These are phyloP conservation scores for Neoarius graeffei DNA, from an alignment of 2,113 vertebrate genomes.

Conservation along the genomic window DNA sequence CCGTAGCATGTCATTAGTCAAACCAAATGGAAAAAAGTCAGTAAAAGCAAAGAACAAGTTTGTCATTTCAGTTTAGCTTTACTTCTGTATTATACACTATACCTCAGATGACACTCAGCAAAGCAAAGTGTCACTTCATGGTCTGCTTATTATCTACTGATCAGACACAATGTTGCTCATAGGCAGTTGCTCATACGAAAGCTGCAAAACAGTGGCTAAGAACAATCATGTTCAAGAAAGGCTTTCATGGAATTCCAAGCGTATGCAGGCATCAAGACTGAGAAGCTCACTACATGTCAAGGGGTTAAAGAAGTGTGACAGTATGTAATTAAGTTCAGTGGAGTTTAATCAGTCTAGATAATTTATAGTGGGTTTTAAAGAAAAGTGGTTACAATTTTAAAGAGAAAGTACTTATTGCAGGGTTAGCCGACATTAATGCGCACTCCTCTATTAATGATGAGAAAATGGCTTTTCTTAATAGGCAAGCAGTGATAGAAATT, in stretches of 20 bases:
- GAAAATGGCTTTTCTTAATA: constrained; percentile 59
- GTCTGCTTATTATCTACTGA: constrained; percentile 9
- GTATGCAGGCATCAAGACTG: background rate
- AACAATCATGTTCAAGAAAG: background rate
- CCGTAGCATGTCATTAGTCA: background rate
- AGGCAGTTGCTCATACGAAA: background rate
- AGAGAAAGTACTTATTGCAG: constrained; percentile 26
- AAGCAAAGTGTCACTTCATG: background rate
- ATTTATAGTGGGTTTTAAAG: background rate
- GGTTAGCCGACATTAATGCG: constrained; percentile 30
- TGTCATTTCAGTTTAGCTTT: background rate
- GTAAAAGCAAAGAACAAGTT: background rate
- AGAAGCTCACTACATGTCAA: background rate
- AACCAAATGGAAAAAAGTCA: background rate
- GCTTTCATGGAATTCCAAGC: background rate
- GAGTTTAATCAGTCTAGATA: background rate
- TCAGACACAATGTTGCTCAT: background rate
- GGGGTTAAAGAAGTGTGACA: constrained; percentile 17
- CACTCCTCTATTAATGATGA: constrained; percentile 58
- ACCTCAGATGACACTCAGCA: background rate
- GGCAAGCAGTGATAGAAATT: constrained; percentile 59
- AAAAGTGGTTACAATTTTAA: constrained; percentile 16
- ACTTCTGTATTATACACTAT: background rate
- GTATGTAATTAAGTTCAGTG: constrained; percentile 21
- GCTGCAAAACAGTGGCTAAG: background rate